Base-by-base conservation (phyloP, 2,113 vertebrate genomes). In the Scophthalmus maximus region DNA sequence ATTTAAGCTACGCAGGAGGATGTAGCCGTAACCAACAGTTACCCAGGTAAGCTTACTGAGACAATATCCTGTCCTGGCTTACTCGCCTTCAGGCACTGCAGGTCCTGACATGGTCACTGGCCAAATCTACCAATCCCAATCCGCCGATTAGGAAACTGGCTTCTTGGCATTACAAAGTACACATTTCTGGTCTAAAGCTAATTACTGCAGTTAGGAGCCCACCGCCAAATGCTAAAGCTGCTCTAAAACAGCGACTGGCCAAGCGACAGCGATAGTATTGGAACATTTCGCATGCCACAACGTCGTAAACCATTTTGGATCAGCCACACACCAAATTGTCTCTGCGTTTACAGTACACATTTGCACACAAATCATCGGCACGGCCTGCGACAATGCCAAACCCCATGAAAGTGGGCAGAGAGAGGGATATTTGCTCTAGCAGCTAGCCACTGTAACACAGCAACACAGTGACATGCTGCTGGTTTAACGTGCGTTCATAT, bases 21-120 rank as follows among this genome's bases (percentile, higher is more conserved):
- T 44, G 55, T 18, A 63, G 22, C 58, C 36, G 74, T 87, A 80
- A 85, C 85, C 83, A 79, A 59, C 79, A 78, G 73, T 84, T 83
- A 79, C 72, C 62, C 80, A 79, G 81, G 75, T 83, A 79, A 70
- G 46, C 84, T 91, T 76, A 84, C 81, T 61, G 76, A 88, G 84
- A 85, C 90, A 89, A 89, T 88, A 88, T 88, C 87, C 87, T 90
- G 90, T 68, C 46, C 57, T 78, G 83, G 78, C 88, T 85, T 69
- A 73, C 62, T 66, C 36, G 20, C 60, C 80, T 30, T 63, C 56
- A 76, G 76, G 78, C 64, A 49, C 79, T 66, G 78, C 64, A 46
- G 71, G 62, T 66, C 74, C 47, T 65, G 34, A 67, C 66, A 73
- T 68, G 68, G 78, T 83, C 73, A 63, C 51, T 36, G 59, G 78